phyloP scores from a whole-genome alignment of 35 echinoderm and acorn worm species.

The Hemicentrotus pulcherrimus region DNA sequence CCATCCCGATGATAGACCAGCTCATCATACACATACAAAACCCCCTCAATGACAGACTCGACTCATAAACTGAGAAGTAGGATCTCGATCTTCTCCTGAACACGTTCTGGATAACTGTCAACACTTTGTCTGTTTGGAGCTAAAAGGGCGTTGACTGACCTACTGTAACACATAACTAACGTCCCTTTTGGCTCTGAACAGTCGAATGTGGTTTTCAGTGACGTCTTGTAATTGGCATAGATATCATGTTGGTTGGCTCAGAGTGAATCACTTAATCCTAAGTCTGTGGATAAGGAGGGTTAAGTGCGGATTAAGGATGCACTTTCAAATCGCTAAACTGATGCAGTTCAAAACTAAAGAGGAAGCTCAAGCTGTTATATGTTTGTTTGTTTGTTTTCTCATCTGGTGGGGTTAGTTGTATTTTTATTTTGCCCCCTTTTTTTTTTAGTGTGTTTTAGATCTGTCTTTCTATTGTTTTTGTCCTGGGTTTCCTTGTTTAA shows the following conservation, averaged over 20 bases:
- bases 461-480: no score
- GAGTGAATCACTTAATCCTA: neutral
- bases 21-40: neutral
- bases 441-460: no score
- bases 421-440: neutral
- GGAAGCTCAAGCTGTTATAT: neutral
- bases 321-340: constrained; percentile 1
- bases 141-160: no score
- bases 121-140: neutral
- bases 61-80: neutral
- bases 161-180: no score
- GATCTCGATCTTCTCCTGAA: neutral
- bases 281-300: neutral
- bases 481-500: no score
- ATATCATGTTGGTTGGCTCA: neutral
- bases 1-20: neutral
- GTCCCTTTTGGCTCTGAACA: no score
- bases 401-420: neutral
- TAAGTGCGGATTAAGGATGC: neutral
- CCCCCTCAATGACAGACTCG: neutral
- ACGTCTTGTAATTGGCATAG: neutral
- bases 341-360: neutral
- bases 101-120: neutral
- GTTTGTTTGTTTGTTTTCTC: no score
- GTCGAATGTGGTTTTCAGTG: neutral